phyloP scores from a whole-genome alignment of 2,888 invertebrate species.

The Chloromyia formosa region DNA sequence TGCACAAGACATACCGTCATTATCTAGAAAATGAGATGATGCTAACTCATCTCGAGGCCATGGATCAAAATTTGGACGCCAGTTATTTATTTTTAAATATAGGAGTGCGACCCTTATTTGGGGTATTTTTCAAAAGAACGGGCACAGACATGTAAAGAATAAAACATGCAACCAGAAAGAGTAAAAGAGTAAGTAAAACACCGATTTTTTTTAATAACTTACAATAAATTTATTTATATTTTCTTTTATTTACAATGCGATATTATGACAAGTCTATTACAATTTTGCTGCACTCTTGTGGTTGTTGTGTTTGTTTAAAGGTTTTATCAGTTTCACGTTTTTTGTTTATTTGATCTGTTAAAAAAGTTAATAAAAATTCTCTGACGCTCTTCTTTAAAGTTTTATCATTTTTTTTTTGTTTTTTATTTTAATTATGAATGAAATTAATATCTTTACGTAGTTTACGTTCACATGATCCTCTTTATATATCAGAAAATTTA shows the following conservation, averaged over 20 bases:
- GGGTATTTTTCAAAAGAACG: no score
- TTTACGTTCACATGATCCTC: not conserved
- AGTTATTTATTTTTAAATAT: no score
- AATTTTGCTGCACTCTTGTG: not conserved
- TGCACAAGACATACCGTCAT: no score
- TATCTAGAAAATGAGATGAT: no score
- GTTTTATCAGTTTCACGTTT: not conserved
- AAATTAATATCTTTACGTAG: not conserved
- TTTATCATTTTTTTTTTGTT: not conserved
- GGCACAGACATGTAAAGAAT: no score
- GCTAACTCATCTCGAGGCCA: no score
- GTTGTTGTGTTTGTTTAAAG: not conserved
- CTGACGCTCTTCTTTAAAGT: no score
- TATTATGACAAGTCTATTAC: conserved; percentile 22
- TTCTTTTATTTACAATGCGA: conserved; percentile 29
- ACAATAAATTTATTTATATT: conserved; percentile 36
- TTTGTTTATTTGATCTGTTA: conserved; percentile 15
- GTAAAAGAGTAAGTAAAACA: not conserved
- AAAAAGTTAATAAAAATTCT: conserved; percentile 24
- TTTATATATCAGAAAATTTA: conserved; percentile 3
- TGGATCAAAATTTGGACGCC: no score
- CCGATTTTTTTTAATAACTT: conserved; percentile 21
- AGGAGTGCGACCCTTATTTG: no score
- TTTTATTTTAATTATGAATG: conserved; percentile 9
- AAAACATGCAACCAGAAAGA: no score